Evolutionary conservation across 2,797 vertebrate species (phyloP).

Genomic region (Parauchenoglanis ngamensis): DNA sequence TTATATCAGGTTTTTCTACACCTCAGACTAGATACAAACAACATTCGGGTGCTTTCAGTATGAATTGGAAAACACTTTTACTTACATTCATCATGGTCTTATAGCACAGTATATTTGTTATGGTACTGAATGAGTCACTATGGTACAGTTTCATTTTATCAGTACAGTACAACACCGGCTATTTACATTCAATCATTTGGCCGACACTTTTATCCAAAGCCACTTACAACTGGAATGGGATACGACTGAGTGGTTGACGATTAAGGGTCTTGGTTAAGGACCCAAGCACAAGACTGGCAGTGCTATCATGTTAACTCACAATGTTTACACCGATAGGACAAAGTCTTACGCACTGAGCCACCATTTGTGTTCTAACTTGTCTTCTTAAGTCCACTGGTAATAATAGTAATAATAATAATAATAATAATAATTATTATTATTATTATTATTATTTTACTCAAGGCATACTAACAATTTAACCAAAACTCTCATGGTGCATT

Average conservation of each 20-base stretch:
- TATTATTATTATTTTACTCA: background rate
- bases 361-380: background rate
- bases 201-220: background rate
- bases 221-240: background rate
- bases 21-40: background rate
- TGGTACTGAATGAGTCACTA: constrained; percentile 13
- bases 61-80: constrained; percentile 1
- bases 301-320: background rate
- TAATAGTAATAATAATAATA: background rate
- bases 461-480: background rate
- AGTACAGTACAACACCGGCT: background rate
- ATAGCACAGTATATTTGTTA: background rate
- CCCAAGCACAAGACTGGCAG: background rate
- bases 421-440: background rate
- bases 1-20: background rate
- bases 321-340: background rate
- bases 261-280: background rate
- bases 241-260: background rate
- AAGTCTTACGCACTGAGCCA: background rate
- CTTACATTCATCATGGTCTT: background rate
- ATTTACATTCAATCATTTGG: background rate
- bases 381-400: background rate
- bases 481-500: background rate
- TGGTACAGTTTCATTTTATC: background rate
- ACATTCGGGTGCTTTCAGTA: constrained; percentile 5